Conservation (phyloP, 2,888 invertebrate species). For the Dermolepida albohirtum region DNA sequence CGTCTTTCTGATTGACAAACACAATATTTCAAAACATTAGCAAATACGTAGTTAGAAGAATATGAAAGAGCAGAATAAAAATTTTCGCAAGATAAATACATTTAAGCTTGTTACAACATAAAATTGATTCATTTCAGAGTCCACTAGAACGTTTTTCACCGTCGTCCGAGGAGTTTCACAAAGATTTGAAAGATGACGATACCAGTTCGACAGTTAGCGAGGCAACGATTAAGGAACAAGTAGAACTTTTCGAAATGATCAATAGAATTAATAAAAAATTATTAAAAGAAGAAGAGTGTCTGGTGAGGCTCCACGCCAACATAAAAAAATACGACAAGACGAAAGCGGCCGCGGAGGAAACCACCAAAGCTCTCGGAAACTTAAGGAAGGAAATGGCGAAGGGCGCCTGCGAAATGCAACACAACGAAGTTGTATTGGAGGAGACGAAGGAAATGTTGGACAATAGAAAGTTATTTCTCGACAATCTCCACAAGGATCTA, state of each 20-base stretch:
- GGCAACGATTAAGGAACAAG: slow-evolving; percentile 71
- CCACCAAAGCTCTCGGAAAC: slow-evolving; percentile 57
- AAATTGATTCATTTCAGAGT: slow-evolving; percentile 50
- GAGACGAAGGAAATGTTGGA: slow-evolving; percentile 62
- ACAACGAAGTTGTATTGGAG: slow-evolving; percentile 63
- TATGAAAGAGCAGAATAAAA: no score
- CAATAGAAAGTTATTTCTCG: slow-evolving; percentile 57
- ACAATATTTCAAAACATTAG: no score
- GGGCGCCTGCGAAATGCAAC: slow-evolving; percentile 64
- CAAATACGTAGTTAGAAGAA: no score
- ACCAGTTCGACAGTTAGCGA: slow-evolving; percentile 67
- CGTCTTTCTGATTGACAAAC: no score
- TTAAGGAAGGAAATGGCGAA: slow-evolving; percentile 63
- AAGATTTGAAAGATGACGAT: slow-evolving; percentile 60
- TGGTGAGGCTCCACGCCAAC: slow-evolving; percentile 73
- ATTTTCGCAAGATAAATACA: no score
- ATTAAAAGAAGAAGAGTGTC: slow-evolving; percentile 78
- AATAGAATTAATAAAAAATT: slow-evolving; percentile 79
- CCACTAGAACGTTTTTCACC: slow-evolving; percentile 62
- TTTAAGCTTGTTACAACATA: slow-evolving; percentile 5
- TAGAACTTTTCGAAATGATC: slow-evolving; percentile 80
- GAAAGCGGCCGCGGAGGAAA: slow-evolving; percentile 55
- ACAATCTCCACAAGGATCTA: slow-evolving; percentile 61
- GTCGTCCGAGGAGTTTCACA: slow-evolving; percentile 61
- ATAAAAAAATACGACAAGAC: slow-evolving; percentile 65